Evolutionary conservation across 2,113 vertebrate species (phyloP).

Genomic region (Spermophilus dauricus): DNA sequence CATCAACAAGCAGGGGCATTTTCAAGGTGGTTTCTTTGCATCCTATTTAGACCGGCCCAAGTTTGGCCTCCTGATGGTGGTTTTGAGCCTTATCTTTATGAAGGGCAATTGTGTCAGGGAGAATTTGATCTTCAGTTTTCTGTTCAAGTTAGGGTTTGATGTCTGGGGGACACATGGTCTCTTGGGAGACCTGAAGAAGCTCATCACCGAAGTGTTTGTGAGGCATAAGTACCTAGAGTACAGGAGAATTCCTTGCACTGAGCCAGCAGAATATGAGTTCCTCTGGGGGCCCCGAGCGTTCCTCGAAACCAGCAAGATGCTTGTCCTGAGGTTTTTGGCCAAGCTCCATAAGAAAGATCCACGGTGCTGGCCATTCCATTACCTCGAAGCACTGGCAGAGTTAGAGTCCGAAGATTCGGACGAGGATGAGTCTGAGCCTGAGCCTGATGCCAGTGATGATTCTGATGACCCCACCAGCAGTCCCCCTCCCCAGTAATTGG

Average conservation of each 20-base stretch:
- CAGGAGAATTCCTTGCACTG: constrained; percentile 87
- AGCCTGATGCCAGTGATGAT: neutral
- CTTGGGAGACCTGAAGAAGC: constrained; percentile 92
- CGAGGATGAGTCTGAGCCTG: neutral
- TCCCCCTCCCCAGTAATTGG: constrained; percentile 24
- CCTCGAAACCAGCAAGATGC: constrained; percentile 90
- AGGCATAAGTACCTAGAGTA: constrained; percentile 92
- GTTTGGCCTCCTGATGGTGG: constrained; percentile 91
- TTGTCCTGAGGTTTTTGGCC: constrained; percentile 90
- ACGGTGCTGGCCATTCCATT: constrained; percentile 67
- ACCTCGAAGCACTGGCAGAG: constrained; percentile 68
- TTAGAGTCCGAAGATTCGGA: constrained; percentile 61
- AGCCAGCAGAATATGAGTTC: constrained; percentile 89
- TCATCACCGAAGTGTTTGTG: constrained; percentile 94
- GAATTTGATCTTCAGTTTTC: constrained; percentile 81
- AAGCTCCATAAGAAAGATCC: constrained; percentile 83
- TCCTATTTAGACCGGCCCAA: constrained; percentile 88
- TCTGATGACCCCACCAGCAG: neutral
- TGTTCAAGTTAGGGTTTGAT: constrained; percentile 84
- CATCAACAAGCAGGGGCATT: constrained; percentile 86
- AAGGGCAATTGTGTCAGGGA: constrained; percentile 92
- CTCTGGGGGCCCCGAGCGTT: constrained; percentile 91
- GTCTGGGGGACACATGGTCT: constrained; percentile 88
- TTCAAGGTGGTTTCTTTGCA: neutral
- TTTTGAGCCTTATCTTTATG: constrained; percentile 95